phyloP scores from a whole-genome alignment of 2,888 invertebrate species.

The Drosophila picticornis region DNA sequence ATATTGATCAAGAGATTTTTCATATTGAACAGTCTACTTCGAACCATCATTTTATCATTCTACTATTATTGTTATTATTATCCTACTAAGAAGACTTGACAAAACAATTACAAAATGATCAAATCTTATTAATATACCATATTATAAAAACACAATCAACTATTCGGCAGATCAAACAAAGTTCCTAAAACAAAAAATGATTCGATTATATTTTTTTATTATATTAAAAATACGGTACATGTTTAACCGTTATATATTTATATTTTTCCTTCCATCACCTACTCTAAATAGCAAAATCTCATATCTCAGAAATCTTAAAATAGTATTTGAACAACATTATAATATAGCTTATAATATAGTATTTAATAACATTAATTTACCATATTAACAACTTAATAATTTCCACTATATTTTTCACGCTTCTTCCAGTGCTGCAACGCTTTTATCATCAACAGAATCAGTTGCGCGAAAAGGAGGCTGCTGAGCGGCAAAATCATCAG shows the following conservation, averaged over 20 bases:
- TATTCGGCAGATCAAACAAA: not conserved
- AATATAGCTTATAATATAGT: not conserved
- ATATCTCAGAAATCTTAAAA: not conserved
- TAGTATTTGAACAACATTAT: not conserved
- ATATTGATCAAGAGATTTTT: not conserved
- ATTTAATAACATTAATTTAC: not conserved
- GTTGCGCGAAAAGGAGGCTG: conserved; percentile 86
- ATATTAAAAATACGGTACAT: not conserved
- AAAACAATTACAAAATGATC: not conserved
- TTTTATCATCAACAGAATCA: conserved; percentile 93
- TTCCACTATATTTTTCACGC: not conserved
- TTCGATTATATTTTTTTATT: not conserved
- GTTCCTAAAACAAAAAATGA: not conserved
- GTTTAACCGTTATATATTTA: not conserved
- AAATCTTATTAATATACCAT: not conserved
- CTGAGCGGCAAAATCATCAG: conserved; percentile 78
- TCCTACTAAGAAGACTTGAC: not conserved
- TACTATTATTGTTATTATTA: no score
- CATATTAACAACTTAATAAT: not conserved
- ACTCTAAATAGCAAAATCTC: no score
- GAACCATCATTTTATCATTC: no score
- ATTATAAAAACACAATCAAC: no score
- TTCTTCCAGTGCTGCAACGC: conserved; percentile 88
- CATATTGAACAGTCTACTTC: no score
- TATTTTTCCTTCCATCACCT: not conserved